phyloP scores from a whole-genome alignment of 2,888 invertebrate species.

The Orthosia gothica region DNA sequence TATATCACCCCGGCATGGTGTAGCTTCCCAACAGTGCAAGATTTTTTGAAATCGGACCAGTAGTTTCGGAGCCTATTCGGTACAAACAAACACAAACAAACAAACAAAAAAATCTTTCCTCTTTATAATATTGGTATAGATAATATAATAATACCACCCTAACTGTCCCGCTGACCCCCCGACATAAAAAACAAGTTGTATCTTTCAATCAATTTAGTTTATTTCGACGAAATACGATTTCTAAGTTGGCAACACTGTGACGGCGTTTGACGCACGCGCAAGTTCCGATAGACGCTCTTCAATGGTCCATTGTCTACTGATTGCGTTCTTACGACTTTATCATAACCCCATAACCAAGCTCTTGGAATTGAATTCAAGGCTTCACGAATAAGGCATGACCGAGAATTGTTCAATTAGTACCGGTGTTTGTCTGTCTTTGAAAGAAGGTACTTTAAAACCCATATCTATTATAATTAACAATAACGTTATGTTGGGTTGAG shows the following conservation, averaged over 20 bases:
- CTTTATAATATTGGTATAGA: no score
- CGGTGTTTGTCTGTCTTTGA: conserved; percentile 5
- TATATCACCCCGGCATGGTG: no score
- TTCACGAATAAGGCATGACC: conserved; percentile 31
- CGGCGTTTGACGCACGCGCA: conserved; percentile 71
- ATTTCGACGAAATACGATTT: conserved; percentile 1
- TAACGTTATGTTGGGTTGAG: no score
- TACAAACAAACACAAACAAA: no score
- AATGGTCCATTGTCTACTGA: conserved; percentile 74
- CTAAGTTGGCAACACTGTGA: conserved; percentile 37
- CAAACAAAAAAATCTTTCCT: no score
- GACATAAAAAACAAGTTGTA: no score
- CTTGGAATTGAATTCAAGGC: conserved; percentile 60
- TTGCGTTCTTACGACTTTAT: conserved; percentile 58
- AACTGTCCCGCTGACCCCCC: no score
- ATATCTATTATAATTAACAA: no score
- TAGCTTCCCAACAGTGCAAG: no score
- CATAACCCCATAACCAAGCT: conserved; percentile 46
- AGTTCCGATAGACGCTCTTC: conserved; percentile 62
- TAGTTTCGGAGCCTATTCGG: no score
- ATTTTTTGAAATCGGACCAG: no score
- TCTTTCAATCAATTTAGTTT: conserved; percentile 4
- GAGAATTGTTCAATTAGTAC: conserved; percentile 39
- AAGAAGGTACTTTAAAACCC: not conserved
- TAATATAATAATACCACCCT: no score